Percentiles rank a stretch among this genome's conserved stretches.
Evolutionary conservation across 1,140 invertebrate species (phyloP).

Genomic region (Penaeus vannamei): DNA sequence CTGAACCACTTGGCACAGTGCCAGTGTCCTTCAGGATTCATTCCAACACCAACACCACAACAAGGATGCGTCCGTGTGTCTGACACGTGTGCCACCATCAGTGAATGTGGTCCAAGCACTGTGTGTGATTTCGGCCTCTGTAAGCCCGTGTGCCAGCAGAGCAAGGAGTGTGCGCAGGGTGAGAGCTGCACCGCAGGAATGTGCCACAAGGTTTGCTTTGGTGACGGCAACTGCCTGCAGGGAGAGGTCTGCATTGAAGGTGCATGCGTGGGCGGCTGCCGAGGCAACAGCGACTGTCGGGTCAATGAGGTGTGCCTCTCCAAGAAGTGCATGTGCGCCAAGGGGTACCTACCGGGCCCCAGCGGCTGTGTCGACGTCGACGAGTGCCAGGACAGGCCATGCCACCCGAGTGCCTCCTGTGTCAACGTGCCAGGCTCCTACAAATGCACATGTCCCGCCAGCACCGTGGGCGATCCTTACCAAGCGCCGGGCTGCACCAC

Average conservation of each 20-base stretch:
- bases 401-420: conserved; percentile 84
- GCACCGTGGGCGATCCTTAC: conserved; percentile 83
- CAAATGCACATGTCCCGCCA: conserved; percentile 83
- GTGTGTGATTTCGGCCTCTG: conserved; percentile 83
- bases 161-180: conserved; percentile 82
- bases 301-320: conserved; percentile 84
- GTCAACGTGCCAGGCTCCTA: conserved; percentile 86
- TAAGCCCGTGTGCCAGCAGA: conserved; percentile 81
- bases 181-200: conserved; percentile 85
- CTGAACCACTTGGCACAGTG: conserved; percentile 78
- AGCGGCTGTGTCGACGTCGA: conserved; percentile 82
- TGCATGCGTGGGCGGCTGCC: conserved; percentile 86
- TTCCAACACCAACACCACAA: conserved; percentile 88
- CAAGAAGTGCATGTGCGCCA: conserved; percentile 80
- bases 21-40: conserved; percentile 85
- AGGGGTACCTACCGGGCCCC: conserved; percentile 72
- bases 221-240: conserved; percentile 88
- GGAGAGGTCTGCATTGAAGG: conserved; percentile 91
- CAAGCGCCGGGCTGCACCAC: conserved; percentile 80
- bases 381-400: conserved; percentile 76
- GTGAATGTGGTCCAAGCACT: conserved; percentile 81
- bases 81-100: conserved; percentile 76
- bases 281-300: conserved; percentile 84
- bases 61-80: conserved; percentile 88
- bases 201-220: conserved; percentile 89